Evolutionary conservation across 2,888 invertebrate species (phyloP).

Genomic region (Horisme vitalbata): DNA sequence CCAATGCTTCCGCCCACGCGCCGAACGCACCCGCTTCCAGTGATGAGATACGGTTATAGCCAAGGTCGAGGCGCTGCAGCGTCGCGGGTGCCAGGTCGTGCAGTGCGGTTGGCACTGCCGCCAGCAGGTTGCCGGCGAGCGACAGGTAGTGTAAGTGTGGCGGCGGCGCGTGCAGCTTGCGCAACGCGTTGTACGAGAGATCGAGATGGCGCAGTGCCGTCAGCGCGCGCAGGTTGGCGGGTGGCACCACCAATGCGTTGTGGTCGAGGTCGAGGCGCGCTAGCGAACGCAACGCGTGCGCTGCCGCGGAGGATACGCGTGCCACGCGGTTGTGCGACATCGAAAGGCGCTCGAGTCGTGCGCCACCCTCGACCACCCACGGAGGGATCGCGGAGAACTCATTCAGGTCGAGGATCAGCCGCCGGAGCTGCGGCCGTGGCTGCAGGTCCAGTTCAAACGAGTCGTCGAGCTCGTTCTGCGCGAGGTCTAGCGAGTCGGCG

Average conservation of each 20-base stretch:
- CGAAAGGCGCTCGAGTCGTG: constrained; percentile 88
- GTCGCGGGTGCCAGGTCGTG: constrained; percentile 84
- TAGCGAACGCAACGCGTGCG: constrained; percentile 81
- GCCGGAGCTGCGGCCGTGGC: constrained; percentile 86
- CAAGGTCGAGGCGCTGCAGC: constrained; percentile 87
- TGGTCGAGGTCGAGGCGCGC: constrained; percentile 88
- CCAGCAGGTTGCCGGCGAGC: constrained; percentile 88
- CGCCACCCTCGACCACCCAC: constrained; percentile 84
- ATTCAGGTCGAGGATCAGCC: constrained; percentile 90
- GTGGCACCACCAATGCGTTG: constrained; percentile 85
- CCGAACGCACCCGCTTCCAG: constrained; percentile 86
- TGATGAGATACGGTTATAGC: constrained; percentile 89
- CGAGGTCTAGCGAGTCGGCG: constrained; percentile 90
- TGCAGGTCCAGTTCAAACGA: constrained; percentile 85
- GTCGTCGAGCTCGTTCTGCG: constrained; percentile 88
- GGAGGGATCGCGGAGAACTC: constrained; percentile 85
- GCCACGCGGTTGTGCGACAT: constrained; percentile 88
- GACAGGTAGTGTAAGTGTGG: constrained; percentile 86
- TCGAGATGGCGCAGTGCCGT: constrained; percentile 87
- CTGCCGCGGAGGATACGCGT: constrained; percentile 82
- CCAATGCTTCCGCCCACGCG: constrained; percentile 88
- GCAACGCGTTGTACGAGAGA: constrained; percentile 88
- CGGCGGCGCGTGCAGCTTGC: constrained; percentile 76
- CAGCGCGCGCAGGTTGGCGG: constrained; percentile 83
- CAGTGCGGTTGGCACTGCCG: constrained; percentile 85